Base-by-base conservation (phyloP, 1,140 invertebrate species). In the Cydia splendana region DNA sequence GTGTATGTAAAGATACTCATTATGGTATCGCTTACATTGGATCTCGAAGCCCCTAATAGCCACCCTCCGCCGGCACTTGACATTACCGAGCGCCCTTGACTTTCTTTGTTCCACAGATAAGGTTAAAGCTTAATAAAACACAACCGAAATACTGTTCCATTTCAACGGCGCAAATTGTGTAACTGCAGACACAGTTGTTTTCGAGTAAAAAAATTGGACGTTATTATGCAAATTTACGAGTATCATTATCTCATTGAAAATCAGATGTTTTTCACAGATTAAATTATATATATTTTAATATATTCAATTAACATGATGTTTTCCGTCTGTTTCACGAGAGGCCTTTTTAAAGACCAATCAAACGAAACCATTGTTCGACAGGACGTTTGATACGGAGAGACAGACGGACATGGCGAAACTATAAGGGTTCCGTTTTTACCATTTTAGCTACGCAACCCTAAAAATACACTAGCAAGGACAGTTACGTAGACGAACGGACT, bases 61-160 rank as follows among this genome's bases (percentile, higher is more conserved):
- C 53, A 57, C 53, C 57, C 57, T 62, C 57, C 4, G 9, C 30
- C 38, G 65, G 13, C 18, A 71, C 30, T 45, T 45, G 67, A 45
- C 38, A 71, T 71, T 71, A 71, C 30, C 34, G 18, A n/a, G 67
- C 38, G 38, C 67, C 67, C 18, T 71, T 71, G 67, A 71, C 67
- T 71, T 20, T 20, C n/a, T 30, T 30, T 24, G 20, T 30, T 65
- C 65, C 65, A 69, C 38, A 45, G 30, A 71, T 71, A 71, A 71
- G 67, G 67, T 71, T 71, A 69, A 69, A 69, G 65, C 65, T 34
- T 67, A 34, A 18, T 69, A 69, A 0, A 67, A 65, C 20, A 24
- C 65, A 10, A 62, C 20, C 20, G 18, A 62, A 62, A 62, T 62
- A 24, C 57, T 24, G 18, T 24, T 62, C 20, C 57, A 20, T 62